These are phyloP conservation scores for Megaptera novaeangliae DNA, from an alignment of 2,113 vertebrate species.

Conservation along the genomic window DNA sequence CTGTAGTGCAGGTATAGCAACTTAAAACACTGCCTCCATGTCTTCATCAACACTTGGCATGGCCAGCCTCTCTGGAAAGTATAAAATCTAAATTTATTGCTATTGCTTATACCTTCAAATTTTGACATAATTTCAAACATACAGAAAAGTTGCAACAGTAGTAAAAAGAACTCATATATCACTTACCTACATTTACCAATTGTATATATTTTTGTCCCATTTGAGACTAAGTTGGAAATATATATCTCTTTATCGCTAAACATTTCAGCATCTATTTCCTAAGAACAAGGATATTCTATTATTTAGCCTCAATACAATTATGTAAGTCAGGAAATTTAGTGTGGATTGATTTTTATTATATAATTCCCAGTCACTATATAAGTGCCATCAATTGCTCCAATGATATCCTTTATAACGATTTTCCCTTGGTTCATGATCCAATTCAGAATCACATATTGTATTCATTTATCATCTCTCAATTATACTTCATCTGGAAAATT, in stretches of 20 bases:
- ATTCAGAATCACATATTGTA: not conserved
- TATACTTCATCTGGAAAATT: not conserved
- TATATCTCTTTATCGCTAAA: not conserved
- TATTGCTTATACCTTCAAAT: not conserved
- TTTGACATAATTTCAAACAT: not conserved
- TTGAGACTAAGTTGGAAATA: not conserved
- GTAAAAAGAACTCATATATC: not conserved
- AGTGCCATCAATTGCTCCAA: not conserved
- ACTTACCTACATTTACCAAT: not conserved
- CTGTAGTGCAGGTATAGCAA: not conserved
- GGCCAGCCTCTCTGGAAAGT: not conserved
- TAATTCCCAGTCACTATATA: not conserved
- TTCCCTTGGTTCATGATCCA: not conserved
- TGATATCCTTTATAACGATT: not conserved
- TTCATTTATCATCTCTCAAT: not conserved
- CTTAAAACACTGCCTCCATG: not conserved
- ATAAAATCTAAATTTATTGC: not conserved
- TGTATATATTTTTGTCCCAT: not conserved
- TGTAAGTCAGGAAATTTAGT: not conserved
- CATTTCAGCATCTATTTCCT: not conserved
- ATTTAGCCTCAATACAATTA: not conserved
- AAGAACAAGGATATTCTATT: not conserved
- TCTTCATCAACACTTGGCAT: not conserved
- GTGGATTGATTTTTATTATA: not conserved
- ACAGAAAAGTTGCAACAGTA: not conserved